Percentiles rank a stretch among this genome's conserved stretches.
phyloP scores from a whole-genome alignment of 2,888 invertebrate genomes.

The Orchesella flavescens region DNA sequence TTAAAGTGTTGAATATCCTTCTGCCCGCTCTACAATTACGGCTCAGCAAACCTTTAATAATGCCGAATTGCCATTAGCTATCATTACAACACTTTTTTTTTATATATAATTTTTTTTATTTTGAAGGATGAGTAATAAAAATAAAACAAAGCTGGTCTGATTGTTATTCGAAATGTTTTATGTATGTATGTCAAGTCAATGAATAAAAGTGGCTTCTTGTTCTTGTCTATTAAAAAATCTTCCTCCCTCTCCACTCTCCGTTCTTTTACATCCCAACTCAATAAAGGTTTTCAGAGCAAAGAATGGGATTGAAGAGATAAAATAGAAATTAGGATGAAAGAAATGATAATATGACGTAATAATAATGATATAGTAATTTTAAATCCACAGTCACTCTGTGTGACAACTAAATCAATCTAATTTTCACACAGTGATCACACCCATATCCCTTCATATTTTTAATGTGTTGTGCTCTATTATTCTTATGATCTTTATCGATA shows the following conservation, averaged over 20 bases:
- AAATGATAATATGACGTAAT: slow-evolving; percentile 4
- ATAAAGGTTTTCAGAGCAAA: no score
- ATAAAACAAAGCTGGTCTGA: no score
- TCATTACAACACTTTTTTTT: slow-evolving; percentile 12
- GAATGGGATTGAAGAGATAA: no score
- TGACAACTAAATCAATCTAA: slow-evolving; percentile 58
- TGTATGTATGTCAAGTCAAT: no score
- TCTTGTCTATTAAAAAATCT: no score
- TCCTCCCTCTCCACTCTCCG: no score
- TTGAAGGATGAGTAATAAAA: slow-evolving; percentile 10
- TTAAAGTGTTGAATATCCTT: slow-evolving; percentile 60
- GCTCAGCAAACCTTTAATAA: slow-evolving; percentile 65
- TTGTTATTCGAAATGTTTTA: no score
- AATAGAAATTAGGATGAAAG: not conserved
- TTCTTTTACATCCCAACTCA: no score
- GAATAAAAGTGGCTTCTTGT: no score
- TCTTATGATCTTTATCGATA: not conserved
- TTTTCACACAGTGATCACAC: slow-evolving; percentile 35
- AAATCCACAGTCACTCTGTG: slow-evolving; percentile 18
- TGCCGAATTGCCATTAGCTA: slow-evolving; percentile 59
- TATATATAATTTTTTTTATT: slow-evolving; percentile 28
- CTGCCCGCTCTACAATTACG: slow-evolving; percentile 64
- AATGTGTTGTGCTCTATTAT: not conserved
- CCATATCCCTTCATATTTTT: slow-evolving; percentile 24
- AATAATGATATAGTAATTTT: not conserved